Base-by-base conservation (phyloP, 1,140 invertebrate genomes). In the Nephila pilipes region DNA sequence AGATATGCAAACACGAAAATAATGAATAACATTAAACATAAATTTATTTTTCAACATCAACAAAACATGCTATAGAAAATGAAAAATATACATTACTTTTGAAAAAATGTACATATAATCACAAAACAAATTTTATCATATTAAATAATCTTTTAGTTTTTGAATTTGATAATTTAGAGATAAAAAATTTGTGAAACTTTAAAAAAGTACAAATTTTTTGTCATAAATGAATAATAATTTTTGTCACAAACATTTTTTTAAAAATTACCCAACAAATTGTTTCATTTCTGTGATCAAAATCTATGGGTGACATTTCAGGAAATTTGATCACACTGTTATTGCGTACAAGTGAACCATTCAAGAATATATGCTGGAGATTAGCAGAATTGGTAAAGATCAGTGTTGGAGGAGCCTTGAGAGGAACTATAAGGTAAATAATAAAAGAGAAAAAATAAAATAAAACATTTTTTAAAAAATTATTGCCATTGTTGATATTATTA, bases 261-360 rank as follows among this genome's bases (percentile, higher is more conserved):
- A 46, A n/a, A 54, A 93, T 92, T 94, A 95, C 95, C 95, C 97
- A 97, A 95, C 97, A 98, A 1, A 97, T 94, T 22, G 96, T 96
- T 46, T 97, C 95, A 95, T 97, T 97, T 93, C 96, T 95, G 95
- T 97, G 96, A 94, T 95, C 94, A 91, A 95, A 95, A 94, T 95
- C 95, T 57, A 95, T 69, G 2, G 95, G 92, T 60, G 94, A 92
- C 8, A 95, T 94, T 85, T 94, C 93, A 3, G 94, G 63, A 38
- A 94, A 93, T 58, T 58, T 63, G 1, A 94, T 85, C 20, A 79
- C 29, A 58, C 90, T 92, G 79, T 96, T 95, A 32, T 95, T 95
- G 16, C 95, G 94, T 94, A 96, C 95, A 29, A 95, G 93, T 85
- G 95, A 95, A 25, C 96, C 96, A 94, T 97, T 96, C 32, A 97